Base-by-base conservation (phyloP, 1,140 invertebrate species). In the Choristoneura fumiferana region DNA sequence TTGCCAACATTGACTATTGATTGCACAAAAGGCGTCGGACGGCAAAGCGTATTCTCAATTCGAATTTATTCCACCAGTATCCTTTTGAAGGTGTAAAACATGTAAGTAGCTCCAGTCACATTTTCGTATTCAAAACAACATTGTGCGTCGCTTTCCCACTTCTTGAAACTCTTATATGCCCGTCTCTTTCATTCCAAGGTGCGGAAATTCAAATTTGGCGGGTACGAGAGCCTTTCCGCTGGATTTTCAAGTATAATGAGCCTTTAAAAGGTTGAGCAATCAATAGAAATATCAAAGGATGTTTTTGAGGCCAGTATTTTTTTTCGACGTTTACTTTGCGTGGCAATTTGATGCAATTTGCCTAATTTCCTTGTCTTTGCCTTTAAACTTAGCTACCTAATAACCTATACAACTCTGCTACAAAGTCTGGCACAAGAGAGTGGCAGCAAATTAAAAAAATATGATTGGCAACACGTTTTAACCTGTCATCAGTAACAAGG, bases 1-100 rank as follows among this genome's bases (percentile, higher is more conserved):
- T 70, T 73, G 76, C 73, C 79, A 85, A 84, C 83, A 84, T 83
- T 80, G 85, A 87, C 85, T 87, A 88, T 87, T 85, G 85, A 88
- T 88, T 88, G 82, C 64, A 88, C 85, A 87, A 88, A 88, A 88
- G 83, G 81, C 78, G 73, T 70, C 75, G 64, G 62, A 54, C 59
- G 67, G 57, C 69, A 73, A 71, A 87, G 84, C 85, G 85, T 88
- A 88, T 88, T 88, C 68, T 84, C 79, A 73, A 88, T 88, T 85
- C 75, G 78, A 85, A 86, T 87, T 88, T 81, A 88, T 88, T 87
- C 78, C 63, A 76, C 63, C 71, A 77, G 84, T 71, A 38, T 87
- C 75, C 83, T 86, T 86, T 88, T 85, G 82, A 86, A 71, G 75
- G 69, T 71, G 76, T 74, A 76, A 86, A 88, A 88, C 85, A 88